phyloP scores from a whole-genome alignment of 2,888 invertebrate species.

The Drosophila niveifrons region DNA sequence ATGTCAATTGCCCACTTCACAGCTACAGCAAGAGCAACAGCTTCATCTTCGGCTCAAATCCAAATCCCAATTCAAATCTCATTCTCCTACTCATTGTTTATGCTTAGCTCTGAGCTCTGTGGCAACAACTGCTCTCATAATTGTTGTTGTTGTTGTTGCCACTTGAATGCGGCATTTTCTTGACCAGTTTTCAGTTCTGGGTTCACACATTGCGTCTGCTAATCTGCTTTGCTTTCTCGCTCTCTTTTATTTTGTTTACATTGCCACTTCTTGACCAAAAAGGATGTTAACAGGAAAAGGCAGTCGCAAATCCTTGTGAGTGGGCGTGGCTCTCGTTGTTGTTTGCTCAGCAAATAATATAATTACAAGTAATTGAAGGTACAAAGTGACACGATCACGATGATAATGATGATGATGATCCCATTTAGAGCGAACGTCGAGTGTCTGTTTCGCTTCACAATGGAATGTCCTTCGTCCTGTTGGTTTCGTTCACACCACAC shows the following conservation, averaged over 20 bases:
- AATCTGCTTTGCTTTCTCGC: conserved; percentile 32
- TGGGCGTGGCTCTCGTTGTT: conserved; percentile 45
- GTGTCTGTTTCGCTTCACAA: conserved; percentile 8
- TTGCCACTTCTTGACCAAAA: conserved; percentile 49
- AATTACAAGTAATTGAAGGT: conserved; percentile 75
- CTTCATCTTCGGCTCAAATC: neutral
- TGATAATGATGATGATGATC: conserved; percentile 33
- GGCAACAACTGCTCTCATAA: conserved; percentile 27
- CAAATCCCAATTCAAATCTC: conserved; percentile 5
- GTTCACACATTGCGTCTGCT: conserved; percentile 42
- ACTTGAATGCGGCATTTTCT: conserved; percentile 45
- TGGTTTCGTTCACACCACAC: conserved; percentile 34
- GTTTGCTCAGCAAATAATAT: conserved; percentile 75
- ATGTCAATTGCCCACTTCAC: conserved; percentile 61
- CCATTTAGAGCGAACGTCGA: conserved; percentile 45
- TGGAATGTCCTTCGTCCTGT: conserved; percentile 34
- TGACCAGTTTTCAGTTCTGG: neutral
- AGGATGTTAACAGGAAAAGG: conserved; percentile 41
- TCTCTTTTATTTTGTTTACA: conserved; percentile 55
- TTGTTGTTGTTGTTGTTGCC: conserved; percentile 35
- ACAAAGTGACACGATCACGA: neutral
- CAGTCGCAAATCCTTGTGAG: conserved; percentile 28
- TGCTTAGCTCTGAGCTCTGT: conserved; percentile 18
- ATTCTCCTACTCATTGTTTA: conserved; percentile 46
- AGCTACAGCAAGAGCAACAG: conserved; percentile 8